Conservation (phyloP, 2,113 vertebrate genomes). For the Poicephalus meyeri region DNA sequence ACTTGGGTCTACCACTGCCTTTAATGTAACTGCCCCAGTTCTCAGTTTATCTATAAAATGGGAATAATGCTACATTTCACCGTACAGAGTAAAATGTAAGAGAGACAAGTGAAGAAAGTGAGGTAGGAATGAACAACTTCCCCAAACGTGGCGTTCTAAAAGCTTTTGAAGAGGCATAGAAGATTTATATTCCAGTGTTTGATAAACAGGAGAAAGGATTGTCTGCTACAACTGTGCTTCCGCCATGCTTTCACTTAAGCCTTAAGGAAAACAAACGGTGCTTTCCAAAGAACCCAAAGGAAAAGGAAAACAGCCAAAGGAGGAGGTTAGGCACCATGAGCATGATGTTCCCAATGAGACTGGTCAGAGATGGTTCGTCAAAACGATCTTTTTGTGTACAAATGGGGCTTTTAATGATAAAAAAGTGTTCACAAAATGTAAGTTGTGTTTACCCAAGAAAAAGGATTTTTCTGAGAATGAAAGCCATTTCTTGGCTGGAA, state of each 20-base stretch:
- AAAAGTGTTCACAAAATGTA: background rate
- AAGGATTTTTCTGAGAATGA: background rate
- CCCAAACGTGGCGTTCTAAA: background rate
- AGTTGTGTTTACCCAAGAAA: background rate
- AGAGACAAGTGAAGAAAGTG: background rate
- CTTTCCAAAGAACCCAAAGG: background rate
- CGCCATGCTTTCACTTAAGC: background rate
- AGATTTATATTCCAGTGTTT: background rate
- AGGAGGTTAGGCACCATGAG: background rate
- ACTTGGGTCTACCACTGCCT: background rate
- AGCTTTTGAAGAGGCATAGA: background rate
- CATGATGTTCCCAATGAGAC: background rate
- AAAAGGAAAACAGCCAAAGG: background rate
- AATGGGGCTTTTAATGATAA: background rate
- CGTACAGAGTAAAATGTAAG: background rate
- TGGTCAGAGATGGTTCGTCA: background rate
- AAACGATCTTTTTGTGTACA: background rate
- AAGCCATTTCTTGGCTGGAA: background rate
- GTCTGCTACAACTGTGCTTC: background rate
- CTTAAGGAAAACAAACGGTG: background rate
- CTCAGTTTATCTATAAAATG: background rate
- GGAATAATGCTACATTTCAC: background rate
- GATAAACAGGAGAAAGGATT: background rate
- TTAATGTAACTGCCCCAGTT: background rate
- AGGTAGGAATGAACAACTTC: background rate